phyloP scores from a whole-genome alignment of 2,888 invertebrate species.

The Troides helena region DNA sequence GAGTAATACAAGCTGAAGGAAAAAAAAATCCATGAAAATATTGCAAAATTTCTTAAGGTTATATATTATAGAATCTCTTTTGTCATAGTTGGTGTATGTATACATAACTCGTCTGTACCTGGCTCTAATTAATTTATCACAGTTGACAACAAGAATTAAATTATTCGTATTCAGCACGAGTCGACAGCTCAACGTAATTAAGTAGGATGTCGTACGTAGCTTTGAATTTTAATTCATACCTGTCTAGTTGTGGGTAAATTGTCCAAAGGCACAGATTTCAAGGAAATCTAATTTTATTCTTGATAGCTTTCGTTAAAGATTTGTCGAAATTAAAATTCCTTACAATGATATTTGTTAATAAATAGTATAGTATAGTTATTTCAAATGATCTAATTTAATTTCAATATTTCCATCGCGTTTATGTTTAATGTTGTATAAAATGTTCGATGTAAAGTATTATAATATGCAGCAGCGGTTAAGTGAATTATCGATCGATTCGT shows the following conservation, averaged over 20 bases:
- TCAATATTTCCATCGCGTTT: background rate
- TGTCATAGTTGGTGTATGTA: background rate
- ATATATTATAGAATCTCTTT: background rate
- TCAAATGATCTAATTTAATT: background rate
- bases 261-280: background rate
- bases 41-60: background rate
- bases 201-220: slow-evolving; percentile 22
- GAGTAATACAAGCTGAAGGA: too few species aligned
- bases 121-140: slow-evolving; percentile 19
- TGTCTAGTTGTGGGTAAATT: slow-evolving; percentile 1
- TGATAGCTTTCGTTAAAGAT: background rate
- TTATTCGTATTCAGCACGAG: slow-evolving; percentile 24
- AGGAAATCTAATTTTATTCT: background rate
- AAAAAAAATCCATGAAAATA: too few species aligned
- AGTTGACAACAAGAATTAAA: slow-evolving; percentile 24
- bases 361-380: background rate
- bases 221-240: slow-evolving; percentile 16
- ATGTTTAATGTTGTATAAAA: background rate
- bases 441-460: background rate
- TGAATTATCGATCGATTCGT: background rate
- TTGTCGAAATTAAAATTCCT: background rate
- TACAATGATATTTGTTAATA: background rate
- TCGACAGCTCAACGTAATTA: slow-evolving; percentile 16
- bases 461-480: background rate
- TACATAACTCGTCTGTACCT: slow-evolving; percentile 1